Percentiles rank a stretch among this genome's conserved stretches.
These are phyloP conservation scores for Conchocele bisecta DNA, from an alignment of 2,888 invertebrate species.

Conservation along the genomic window DNA sequence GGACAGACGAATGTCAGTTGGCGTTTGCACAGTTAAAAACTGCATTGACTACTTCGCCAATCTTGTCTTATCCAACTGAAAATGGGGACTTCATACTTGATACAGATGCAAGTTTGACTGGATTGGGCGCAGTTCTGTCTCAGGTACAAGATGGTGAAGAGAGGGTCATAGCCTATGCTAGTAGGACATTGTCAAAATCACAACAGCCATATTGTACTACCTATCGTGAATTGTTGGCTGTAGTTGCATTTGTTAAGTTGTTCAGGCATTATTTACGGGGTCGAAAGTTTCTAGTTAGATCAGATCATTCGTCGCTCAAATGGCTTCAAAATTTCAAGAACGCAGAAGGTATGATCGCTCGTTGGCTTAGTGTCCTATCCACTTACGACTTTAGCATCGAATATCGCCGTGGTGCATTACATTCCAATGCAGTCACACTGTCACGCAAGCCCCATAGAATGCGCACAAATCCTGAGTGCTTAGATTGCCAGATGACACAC, in stretches of 20 bases:
- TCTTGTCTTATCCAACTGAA: no score
- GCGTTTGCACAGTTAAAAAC: neutral
- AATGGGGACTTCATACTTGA: no score
- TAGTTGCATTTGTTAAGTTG: slow-evolving; percentile 18
- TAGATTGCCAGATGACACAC: no score
- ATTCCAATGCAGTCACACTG: slow-evolving; percentile 36
- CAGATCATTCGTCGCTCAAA: slow-evolving; percentile 1
- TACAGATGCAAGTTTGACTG: no score
- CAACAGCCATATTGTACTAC: slow-evolving; percentile 22
- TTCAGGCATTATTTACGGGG: slow-evolving; percentile 28
- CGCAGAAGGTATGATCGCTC: slow-evolving; percentile 35
- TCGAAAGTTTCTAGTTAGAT: slow-evolving; percentile 5
- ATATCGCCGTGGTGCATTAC: slow-evolving; percentile 27
- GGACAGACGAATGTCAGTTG: neutral
- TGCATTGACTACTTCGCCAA: neutral
- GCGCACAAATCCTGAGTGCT: slow-evolving; percentile 19
- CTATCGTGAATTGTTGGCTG: slow-evolving; percentile 16
- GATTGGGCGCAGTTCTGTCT: no score
- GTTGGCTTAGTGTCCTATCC: slow-evolving; percentile 33
- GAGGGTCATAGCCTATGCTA: no score
- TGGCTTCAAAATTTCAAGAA: slow-evolving; percentile 44
- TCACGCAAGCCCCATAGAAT: slow-evolving; percentile 14
- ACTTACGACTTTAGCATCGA: slow-evolving; percentile 32
- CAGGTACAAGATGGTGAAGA: no score
- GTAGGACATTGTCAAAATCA: no score